Percentiles rank a stretch among this genome's conserved stretches.
Conservation (phyloP, 2,113 vertebrate species). For the Equus przewalskii region DNA sequence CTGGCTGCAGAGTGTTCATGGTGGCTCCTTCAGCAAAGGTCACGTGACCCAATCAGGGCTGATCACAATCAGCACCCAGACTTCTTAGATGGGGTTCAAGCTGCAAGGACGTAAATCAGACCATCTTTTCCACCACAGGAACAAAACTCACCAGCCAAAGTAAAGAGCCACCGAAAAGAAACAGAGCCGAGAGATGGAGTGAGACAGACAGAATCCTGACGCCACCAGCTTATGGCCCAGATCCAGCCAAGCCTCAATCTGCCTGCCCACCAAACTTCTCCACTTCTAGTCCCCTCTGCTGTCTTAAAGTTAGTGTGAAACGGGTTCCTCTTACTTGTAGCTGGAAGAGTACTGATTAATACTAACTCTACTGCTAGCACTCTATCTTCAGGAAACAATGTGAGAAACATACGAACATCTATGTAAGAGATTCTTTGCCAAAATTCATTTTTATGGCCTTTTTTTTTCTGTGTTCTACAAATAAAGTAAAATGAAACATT, state of each 20-base stretch:
- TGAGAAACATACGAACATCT: neutral
- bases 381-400: neutral
- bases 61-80: neutral
- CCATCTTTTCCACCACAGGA: neutral
- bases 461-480: neutral
- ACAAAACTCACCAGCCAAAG: neutral
- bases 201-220: neutral
- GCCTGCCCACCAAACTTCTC: neutral
- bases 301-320: neutral
- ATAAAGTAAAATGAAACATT: neutral
- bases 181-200: neutral
- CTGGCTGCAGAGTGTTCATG: neutral
- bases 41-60: neutral
- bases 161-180: neutral
- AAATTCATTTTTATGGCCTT: slow-evolving; percentile 18
- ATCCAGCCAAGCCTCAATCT: neutral
- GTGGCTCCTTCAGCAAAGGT: neutral
- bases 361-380: neutral
- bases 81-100: neutral
- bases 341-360: neutral
- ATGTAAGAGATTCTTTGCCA: neutral
- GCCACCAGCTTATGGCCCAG: neutral
- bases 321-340: neutral
- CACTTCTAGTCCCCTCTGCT: neutral
- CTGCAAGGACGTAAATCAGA: neutral